Base-by-base conservation (phyloP, 2,113 vertebrate genomes). In the Mionectes macconnelli region DNA sequence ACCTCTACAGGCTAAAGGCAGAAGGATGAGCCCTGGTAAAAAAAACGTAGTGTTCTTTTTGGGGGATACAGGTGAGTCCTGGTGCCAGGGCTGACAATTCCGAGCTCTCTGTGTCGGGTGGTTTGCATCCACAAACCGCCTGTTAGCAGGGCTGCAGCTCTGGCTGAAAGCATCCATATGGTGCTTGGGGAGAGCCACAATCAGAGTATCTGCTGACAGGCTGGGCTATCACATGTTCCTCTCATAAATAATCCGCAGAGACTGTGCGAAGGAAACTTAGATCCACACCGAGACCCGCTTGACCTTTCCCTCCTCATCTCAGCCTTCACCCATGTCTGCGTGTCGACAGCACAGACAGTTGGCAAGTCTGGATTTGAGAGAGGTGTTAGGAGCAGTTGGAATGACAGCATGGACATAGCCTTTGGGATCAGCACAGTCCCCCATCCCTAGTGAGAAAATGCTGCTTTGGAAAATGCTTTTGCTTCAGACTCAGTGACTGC, bases 151-250 rank as follows among this genome's bases (percentile, higher is more conserved):
- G 76, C 95, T 97, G 95, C 88, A 95, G 85, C 96, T 94, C 59
- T 0, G 63, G 76, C 96, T 96, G 96, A 97, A 97, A 95, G 95
- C 94, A 94, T 94, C 96, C 96, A 96, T 97, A 95, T 97, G 96
- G 91, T 94, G 96, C 94, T 89, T 44, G 25, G 84, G 86, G 84
- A 95, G 94, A 95, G 96, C 86, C 94, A 92, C 95, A 94, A 81
- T 97, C 95, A 93, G 93, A 94, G 94, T 89, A 94, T 94, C 96
- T 91, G 95, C 95, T 94, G 96, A 97, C 96, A 97, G 96, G 95
- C 91, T 92, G 96, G 93, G 96, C 95, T 97, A 92, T 95, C 95
- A 88, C 95, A 73, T 87, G 64, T 28, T 94, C 94, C 62, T 64
- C 93, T 95, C 95, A 97, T 97, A 94, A 96, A 97, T 96, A 97